Conservation (phyloP, 2,888 invertebrate genomes). For the Eustalomyia histrio region DNA sequence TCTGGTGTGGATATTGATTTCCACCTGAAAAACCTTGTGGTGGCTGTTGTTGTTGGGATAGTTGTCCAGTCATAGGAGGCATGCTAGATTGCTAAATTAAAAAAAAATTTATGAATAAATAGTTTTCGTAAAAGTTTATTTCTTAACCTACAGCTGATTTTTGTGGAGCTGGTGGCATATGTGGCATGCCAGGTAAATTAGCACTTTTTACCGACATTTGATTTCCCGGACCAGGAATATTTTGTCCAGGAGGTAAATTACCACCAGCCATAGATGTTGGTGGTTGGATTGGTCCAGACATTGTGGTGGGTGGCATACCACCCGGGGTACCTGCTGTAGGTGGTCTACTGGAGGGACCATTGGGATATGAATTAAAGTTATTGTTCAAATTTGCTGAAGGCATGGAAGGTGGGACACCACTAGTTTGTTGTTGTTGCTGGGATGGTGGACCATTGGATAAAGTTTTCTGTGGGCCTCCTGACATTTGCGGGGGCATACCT, state of each 20-base stretch:
- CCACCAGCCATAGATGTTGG: constrained; percentile 28
- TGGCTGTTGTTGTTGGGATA: constrained; percentile 40
- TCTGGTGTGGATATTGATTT: constrained; percentile 50
- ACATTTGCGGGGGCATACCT: constrained; percentile 51
- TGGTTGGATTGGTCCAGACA: constrained; percentile 32
- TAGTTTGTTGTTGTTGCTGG: constrained; percentile 56
- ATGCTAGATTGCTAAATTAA: constrained; percentile 56
- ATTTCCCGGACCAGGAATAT: constrained; percentile 69
- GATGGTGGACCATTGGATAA: constrained; percentile 60
- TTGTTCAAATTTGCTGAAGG: constrained; percentile 64
- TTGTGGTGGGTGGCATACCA: constrained; percentile 39
- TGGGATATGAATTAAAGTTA: constrained; percentile 66
- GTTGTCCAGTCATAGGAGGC: constrained; percentile 67
- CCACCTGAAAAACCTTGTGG: constrained; percentile 39
- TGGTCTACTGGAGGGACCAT: constrained; percentile 68
- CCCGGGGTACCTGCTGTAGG: constrained; percentile 56
- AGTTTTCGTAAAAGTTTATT: not conserved
- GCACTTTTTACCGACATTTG: constrained; percentile 77
- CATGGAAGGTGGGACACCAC: constrained; percentile 34
- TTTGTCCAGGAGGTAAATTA: constrained; percentile 68
- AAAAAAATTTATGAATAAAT: not conserved
- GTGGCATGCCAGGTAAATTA: constrained; percentile 75
- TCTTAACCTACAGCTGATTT: constrained; percentile 35
- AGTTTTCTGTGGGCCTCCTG: constrained; percentile 58
- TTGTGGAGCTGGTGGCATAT: constrained; percentile 75